phyloP scores from a whole-genome alignment of 2,888 invertebrate genomes.

The Dyspetes luteomarginatus region DNA sequence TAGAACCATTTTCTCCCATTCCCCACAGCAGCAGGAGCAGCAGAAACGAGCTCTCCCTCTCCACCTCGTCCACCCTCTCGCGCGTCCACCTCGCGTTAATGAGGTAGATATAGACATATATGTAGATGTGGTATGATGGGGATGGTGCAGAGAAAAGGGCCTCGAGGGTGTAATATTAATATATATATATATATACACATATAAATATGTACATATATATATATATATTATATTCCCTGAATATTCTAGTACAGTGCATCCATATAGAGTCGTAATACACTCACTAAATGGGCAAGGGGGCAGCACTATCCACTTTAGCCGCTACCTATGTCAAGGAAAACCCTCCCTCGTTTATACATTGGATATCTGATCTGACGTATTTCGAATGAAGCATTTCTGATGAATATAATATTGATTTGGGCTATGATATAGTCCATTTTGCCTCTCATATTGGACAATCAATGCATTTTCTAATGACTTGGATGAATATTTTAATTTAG shows the following conservation, averaged over 20 bases:
- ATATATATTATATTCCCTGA: slow-evolving; percentile 17
- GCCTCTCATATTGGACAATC: slow-evolving; percentile 16
- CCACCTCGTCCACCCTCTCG: slow-evolving; percentile 46
- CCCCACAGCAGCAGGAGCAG: slow-evolving; percentile 20
- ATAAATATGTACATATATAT: not conserved
- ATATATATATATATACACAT: not conserved
- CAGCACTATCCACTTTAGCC: slow-evolving; percentile 3
- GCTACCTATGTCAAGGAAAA: not conserved
- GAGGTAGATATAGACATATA: slow-evolving; percentile 62
- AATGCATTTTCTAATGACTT: slow-evolving; percentile 6
- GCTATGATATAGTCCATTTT: not conserved
- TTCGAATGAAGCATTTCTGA: slow-evolving; percentile 42
- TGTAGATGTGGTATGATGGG: slow-evolving; percentile 23
- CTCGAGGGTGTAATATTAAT: slow-evolving; percentile 38
- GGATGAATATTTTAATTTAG: too few species aligned
- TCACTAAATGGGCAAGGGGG: slow-evolving; percentile 2
- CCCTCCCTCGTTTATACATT: slow-evolving; percentile 5
- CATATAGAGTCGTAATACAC: not conserved
- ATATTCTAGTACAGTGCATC: not conserved
- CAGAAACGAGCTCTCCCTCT: slow-evolving; percentile 58
- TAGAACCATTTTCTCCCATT: slow-evolving; percentile 25
- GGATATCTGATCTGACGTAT: slow-evolving; percentile 23
- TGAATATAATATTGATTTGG: slow-evolving; percentile 39
- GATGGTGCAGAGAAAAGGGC: slow-evolving; percentile 42
- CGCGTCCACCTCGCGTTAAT: slow-evolving; percentile 63